Evolutionary conservation across 2,888 invertebrate species (phyloP).

Genomic region (Emmelina monodactyla): DNA sequence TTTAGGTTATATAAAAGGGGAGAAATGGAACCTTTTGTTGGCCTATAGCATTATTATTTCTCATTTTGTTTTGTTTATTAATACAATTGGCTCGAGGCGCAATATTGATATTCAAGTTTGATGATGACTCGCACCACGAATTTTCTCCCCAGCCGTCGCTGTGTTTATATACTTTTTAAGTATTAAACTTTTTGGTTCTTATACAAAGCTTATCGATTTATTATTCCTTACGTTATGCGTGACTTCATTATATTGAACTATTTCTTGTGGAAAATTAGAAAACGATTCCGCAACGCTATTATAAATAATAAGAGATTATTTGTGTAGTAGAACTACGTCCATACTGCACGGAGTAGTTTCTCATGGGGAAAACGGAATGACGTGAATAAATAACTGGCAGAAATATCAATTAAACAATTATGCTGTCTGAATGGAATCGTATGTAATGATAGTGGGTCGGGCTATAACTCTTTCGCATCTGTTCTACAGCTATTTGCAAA

Average conservation of each 20-base stretch:
- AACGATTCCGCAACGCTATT: not conserved
- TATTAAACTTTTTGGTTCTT: constrained; percentile 43
- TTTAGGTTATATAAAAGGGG: constrained; percentile 51
- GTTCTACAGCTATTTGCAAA: constrained; percentile 62
- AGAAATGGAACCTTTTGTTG: constrained; percentile 67
- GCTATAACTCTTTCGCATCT: constrained; percentile 66
- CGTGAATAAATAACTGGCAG: constrained; percentile 66
- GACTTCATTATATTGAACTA: too few relatives aligned
- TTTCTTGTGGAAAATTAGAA: too few relatives aligned
- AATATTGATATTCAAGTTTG: constrained; percentile 68
- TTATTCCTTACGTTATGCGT: too few relatives aligned
- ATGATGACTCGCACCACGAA: constrained; percentile 56
- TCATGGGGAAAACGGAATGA: constrained; percentile 56
- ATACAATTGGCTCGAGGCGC: constrained; percentile 66
- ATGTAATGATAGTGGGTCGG: constrained; percentile 64
- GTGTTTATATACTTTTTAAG: constrained; percentile 57
- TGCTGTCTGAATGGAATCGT: constrained; percentile 68
- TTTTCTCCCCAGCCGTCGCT: constrained; percentile 43
- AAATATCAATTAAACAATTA: constrained; percentile 70
- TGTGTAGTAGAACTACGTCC: constrained; percentile 15
- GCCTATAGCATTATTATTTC: constrained; percentile 67
- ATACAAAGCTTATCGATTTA: too few relatives aligned
- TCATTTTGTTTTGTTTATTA: constrained; percentile 68
- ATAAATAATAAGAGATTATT: constrained; percentile 1
- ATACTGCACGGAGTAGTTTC: constrained; percentile 48